These are phyloP conservation scores for Channa striata DNA, from an alignment of 2,797 vertebrate species.

Conservation along the genomic window DNA sequence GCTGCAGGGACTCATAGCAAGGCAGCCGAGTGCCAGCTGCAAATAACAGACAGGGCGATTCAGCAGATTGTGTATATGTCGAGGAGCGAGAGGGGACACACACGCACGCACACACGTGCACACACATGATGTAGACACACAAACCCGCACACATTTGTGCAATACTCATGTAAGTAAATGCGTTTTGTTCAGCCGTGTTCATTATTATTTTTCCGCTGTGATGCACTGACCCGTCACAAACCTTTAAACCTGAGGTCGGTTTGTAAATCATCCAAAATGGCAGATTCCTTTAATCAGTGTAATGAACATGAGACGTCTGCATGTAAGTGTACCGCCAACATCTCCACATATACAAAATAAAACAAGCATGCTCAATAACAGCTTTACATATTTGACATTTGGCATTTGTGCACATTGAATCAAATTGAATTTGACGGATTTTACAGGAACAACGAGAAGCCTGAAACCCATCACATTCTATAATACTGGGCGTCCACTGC, in stretches of 20 bases:
- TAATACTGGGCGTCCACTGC: too few relatives aligned
- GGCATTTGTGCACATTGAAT: too few relatives aligned
- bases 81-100: conserved; percentile 17
- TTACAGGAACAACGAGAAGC: too few relatives aligned
- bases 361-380: too few relatives aligned
- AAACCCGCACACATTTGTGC: not conserved
- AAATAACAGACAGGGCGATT: conserved; percentile 66
- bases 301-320: too few relatives aligned
- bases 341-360: too few relatives aligned
- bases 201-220: not conserved
- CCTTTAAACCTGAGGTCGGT: not conserved
- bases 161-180: not conserved
- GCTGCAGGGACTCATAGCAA: conserved; percentile 74
- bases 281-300: too few relatives aligned
- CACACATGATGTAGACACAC: conserved; percentile 5
- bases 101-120: conserved; percentile 3
- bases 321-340: too few relatives aligned
- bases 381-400: too few relatives aligned
- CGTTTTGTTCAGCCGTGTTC: not conserved
- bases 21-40: conserved; percentile 77
- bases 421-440: too few relatives aligned
- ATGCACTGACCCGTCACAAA: too few relatives aligned
- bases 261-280: not conserved
- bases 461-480: too few relatives aligned
- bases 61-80: conserved; percentile 69